Evolutionary conservation across 2,888 invertebrate genomes (phyloP), one percentile per base, ranked within the genome.

Genomic region (Liposcelis brunnea): DNA sequence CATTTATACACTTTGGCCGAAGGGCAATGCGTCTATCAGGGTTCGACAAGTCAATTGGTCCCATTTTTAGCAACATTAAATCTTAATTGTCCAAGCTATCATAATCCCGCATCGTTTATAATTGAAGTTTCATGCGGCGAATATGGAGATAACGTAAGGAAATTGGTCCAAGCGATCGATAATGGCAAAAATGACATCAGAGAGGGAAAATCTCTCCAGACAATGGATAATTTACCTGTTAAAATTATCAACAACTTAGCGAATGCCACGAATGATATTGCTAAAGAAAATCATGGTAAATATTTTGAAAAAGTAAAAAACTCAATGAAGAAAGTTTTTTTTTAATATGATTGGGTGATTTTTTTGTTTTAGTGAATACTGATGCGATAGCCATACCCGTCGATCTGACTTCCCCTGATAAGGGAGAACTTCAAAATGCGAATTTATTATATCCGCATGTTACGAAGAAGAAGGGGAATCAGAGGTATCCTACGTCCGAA

Each of bases 61-160:
- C 79, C 81, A 51, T 85, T 83, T 61, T 69, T 94, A 48, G 75
- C 78, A 42, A 78, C 77, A 18, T 71, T 89, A 42, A 75, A 73
- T n/a, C 72, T 94, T 19, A 80, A 85, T 58, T 95, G 94, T 57
- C 94, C 94, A 0, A 81, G 87, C 45, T 95, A 94, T 64, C 94
- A 95, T 68, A 95, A 95, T 67, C 94, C 94, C 1, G 93, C 94
- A 5, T 93, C 93, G 44, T 94, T 87, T 68, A 84, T 91, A 53
- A 91, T 93, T 65, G 94, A 95, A 65, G 90, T 95, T 2, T 90
- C 94, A 0, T 90, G 91, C 59, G 94, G 94, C 0, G 94, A 95
- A 63, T 91, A 94, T 60, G 95, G 95, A 45, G 86, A 90, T 58
- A 82, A 90, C 57, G 84, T 81, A 1, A 74, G 77, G 52, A 83